phyloP scores from a whole-genome alignment of 2,888 invertebrate genomes.

The Polylopha cassiicola region DNA sequence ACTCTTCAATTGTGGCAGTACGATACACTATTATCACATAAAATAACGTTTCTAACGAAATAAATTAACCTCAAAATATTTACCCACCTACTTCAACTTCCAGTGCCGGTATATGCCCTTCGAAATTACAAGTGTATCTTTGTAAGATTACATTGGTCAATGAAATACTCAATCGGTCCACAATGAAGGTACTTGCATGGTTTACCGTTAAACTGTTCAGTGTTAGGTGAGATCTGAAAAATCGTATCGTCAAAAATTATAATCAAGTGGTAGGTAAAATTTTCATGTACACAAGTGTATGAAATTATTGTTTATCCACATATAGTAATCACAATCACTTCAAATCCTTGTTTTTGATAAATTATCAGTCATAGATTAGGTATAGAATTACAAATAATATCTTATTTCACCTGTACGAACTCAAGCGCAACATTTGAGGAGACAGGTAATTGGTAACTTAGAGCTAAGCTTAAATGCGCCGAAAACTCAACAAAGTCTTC shows the following conservation, averaged over 20 bases:
- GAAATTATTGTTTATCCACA: background rate
- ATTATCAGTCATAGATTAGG: too few relatives aligned
- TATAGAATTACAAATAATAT: too few relatives aligned
- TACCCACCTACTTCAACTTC: constrained; percentile 35
- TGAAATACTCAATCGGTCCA: constrained; percentile 34
- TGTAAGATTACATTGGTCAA: constrained; percentile 25
- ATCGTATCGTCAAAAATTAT: background rate
- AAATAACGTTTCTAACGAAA: too few relatives aligned
- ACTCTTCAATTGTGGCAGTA: too few relatives aligned
- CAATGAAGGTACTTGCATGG: constrained; percentile 41
- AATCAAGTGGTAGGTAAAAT: background rate
- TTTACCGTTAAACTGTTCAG: constrained; percentile 25
- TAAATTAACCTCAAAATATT: too few relatives aligned
- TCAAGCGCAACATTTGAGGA: too few relatives aligned
- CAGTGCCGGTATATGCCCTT: constrained; percentile 38
- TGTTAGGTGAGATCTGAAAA: constrained; percentile 32
- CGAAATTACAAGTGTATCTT: constrained; percentile 33
- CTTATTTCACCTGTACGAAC: too few relatives aligned
- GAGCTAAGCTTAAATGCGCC: too few relatives aligned
- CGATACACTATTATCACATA: background rate
- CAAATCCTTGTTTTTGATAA: too few relatives aligned
- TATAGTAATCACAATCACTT: too few relatives aligned
- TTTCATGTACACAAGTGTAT: background rate
- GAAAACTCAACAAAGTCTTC: too few relatives aligned
- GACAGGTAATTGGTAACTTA: too few relatives aligned